Evolutionary conservation across 2,797 vertebrate genomes (phyloP), one percentile per base, ranked within the genome.

Genomic region (Sphaeramia orbicularis): DNA sequence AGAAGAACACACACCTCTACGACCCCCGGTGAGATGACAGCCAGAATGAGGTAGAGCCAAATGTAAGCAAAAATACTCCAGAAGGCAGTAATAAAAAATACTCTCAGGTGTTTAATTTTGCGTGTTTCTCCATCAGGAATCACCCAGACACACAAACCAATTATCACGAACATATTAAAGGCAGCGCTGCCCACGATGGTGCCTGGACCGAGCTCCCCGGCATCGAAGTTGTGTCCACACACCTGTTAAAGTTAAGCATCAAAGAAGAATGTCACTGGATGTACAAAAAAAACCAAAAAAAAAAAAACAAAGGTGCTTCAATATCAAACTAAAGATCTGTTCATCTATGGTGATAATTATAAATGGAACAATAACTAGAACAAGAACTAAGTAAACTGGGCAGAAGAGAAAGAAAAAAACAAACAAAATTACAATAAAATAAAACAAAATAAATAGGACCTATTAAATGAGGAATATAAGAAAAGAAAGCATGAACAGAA

Each of bases 151-250:
- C 97, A 98, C 2, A 98, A 80, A 0, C 96, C 97, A 0, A 99
- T 95, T 67, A 98, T 98, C 72, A 99, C 96, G 4, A 99, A 96
- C 97, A 99, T 98, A 83, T 99, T 99, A 92, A 99, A 99, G 76
- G 97, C 97, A 0, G 97, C 97, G 0, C 96, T 98, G 79, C 97
- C 97, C 32, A 99, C 97, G 30, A 99, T 99, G 78, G 97, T 99
- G 54, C 96, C 91, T 0, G 97, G 97, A 0, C 97, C 97, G 0
- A 99, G 74, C 55, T 97, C 96, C 0, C 97, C 97, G 0, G 97
- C 95, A 30, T 96, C 53, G 82, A 99, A 99, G 71, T 96, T 95
- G 77, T 99, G 96, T 0, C 97, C 97, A 7, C 96, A 96, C 48
- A 95, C 94, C 94, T 95, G 80, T 45, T 14, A 37, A 47, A 19